Base-by-base conservation (phyloP, 1,140 invertebrate genomes). In the Neotoxoptera formosana region DNA sequence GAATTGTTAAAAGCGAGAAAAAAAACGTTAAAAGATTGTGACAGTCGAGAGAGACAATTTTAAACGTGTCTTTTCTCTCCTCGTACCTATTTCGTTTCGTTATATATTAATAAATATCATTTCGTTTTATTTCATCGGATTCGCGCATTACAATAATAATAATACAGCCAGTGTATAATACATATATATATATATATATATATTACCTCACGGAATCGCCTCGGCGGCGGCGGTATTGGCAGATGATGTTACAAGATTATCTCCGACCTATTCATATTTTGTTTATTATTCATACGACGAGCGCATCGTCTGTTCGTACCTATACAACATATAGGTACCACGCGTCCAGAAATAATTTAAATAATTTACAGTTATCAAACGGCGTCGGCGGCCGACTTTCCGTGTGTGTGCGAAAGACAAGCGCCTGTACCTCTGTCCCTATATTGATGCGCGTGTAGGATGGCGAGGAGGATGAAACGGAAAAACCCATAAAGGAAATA, bases 201-300 rank as follows among this genome's bases (percentile, higher is more conserved):
- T 83, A 41, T 83, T 83, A 83, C 36, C n/a, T 83, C 81, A 23
- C 6, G 81, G 21, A 36, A 83, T 83, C 34, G 20, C 3, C 36
- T 23, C 21, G 23, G 23, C 34, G 23, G 11, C 17, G 30, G n/a
- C 4, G 4, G 86, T 34, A 6, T 51, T n/a, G 8, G 47, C n/a
- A 20, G 86, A 51, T 9, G 86, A 20, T 51, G n/a, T n/a, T n/a
- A 48, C 60, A 48, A 91, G 30, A 81, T 91, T 91, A 91, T 91
- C 60, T 81, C 17, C 20, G 83, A 91, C 90, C 67, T 48, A 83
- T 91, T 81, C n/a, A 30, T 51, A 84, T 83, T 92, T 48, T 92
- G 48, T 92, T 47, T 92, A 81, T 92, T 92, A 81, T 92, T 92
- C 91, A 92, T 47, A 81, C 41, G 67, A n/a, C 9, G 30, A 17